Base-by-base conservation (phyloP, 2,888 invertebrate species). In the Ectemnius lituratus region DNA sequence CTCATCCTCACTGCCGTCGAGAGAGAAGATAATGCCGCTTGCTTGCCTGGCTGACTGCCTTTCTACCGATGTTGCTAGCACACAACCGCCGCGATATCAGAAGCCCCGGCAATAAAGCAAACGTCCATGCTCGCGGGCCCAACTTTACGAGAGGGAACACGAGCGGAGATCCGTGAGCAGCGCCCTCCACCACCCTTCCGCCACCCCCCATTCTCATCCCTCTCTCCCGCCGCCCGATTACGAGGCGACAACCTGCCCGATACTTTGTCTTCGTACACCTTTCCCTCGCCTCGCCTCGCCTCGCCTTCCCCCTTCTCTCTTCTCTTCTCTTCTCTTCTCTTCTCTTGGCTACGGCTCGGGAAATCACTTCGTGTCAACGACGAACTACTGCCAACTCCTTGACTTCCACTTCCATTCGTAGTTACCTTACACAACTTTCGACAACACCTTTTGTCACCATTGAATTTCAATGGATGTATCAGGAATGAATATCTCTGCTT, bases 21-120 rank as follows among this genome's bases (percentile, higher is more conserved):
- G 73, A 79, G 73, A 79, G 88, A 89, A 89, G 88, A 90, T 90
- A 90, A 90, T 90, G 84, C 87, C 82, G 84, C 84, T 83, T 85
- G 84, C 83, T 81, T 85, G 86, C 85, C 52, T 52, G 52, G n/a
- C 52, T 52, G 52, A 52, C 52, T 52, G 52, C 84, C 76, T 83
- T 84, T 84, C 84, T 82, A 84, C 84, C 78, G 78, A 84, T 83
- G 83, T 76, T 78, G 83, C 84, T 82, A 80, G 81, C 85, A 37
- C 37, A 37, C 37, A 85, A 85, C 84, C 82, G 85, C 85, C 84
- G 84, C 87, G 87, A 88, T 88, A 88, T 89, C 88, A 88, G 88
- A 87, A 87, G 85, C 82, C 84, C 81, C 77, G 77, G 86, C 87
- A 87, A 88, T 89, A 89, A 89, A 89, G 85, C 86, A 88, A 89